Evolutionary conservation across 2,888 invertebrate genomes (phyloP).

Genomic region (Clitarchus hookeri): DNA sequence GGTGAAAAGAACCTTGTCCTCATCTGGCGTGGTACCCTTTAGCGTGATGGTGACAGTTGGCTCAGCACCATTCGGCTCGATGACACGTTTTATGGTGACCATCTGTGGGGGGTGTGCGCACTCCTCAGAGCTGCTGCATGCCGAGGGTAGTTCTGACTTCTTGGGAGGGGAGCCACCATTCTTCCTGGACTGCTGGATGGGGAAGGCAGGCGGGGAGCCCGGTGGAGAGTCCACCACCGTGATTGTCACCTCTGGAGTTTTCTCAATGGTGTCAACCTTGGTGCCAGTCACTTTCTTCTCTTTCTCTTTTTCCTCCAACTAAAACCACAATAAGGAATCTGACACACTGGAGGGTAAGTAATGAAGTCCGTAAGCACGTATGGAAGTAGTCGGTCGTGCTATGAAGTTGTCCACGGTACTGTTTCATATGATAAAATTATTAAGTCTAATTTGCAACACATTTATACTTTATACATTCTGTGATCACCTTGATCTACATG

Average conservation of each 20-base stretch:
- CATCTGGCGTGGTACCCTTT: slow-evolving; percentile 72
- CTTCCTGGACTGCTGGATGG: slow-evolving; percentile 53
- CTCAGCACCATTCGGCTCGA: slow-evolving; percentile 66
- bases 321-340: slow-evolving; percentile 22
- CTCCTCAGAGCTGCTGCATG: slow-evolving; percentile 38
- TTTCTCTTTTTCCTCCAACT: slow-evolving; percentile 56
- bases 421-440: too few relatives aligned
- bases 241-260: slow-evolving; percentile 56
- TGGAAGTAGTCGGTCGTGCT: too few relatives aligned
- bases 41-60: slow-evolving; percentile 78
- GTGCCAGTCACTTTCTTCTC: slow-evolving; percentile 54
- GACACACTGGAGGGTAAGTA: too few relatives aligned
- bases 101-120: slow-evolving; percentile 52
- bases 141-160: slow-evolving; percentile 32
- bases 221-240: slow-evolving; percentile 55
- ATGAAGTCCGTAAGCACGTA: too few relatives aligned
- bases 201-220: slow-evolving; percentile 48
- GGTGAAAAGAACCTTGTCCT: slow-evolving; percentile 74
- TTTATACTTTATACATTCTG: too few relatives aligned
- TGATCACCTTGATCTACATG: too few relatives aligned
- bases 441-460: too few relatives aligned
- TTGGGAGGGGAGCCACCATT: slow-evolving; percentile 48
- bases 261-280: slow-evolving; percentile 49
- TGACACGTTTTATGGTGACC: slow-evolving; percentile 74
- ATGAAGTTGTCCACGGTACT: too few relatives aligned